phyloP scores from a whole-genome alignment of 2,797 vertebrate species.

The Melanotaenia trifasciata region DNA sequence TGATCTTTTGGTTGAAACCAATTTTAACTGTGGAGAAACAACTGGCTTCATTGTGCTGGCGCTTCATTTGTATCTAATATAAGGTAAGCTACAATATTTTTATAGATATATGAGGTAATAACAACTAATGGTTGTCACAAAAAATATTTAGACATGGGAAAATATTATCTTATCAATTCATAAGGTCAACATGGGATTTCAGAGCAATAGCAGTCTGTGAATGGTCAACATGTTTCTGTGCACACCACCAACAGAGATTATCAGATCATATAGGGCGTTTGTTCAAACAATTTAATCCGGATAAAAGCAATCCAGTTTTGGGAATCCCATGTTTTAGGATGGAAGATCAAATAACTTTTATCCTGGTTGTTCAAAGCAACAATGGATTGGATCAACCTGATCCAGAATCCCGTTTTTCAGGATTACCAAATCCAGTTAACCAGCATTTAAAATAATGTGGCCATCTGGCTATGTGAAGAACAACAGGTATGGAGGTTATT shows the following conservation, averaged over 20 bases:
- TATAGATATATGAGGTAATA: slow-evolving; percentile 2
- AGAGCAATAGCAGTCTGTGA: not conserved
- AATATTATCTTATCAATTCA: not conserved
- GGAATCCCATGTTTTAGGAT: no score
- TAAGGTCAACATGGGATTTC: not conserved
- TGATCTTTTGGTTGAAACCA: slow-evolving; percentile 12
- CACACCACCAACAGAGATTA: not conserved
- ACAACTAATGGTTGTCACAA: not conserved
- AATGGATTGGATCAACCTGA: no score
- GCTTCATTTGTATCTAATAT: not conserved
- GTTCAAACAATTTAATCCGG: no score
- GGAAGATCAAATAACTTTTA: no score
- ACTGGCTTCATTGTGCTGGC: not conserved
- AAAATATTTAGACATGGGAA: not conserved
- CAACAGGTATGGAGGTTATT: no score
- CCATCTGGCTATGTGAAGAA: no score
- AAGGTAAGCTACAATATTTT: slow-evolving; percentile 49
- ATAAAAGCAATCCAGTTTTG: no score
- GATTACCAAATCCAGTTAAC: no score
- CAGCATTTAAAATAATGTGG: no score
- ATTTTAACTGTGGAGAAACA: not conserved
- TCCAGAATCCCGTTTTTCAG: no score
- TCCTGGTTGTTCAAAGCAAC: no score
- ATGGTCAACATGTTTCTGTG: not conserved
- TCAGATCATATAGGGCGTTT: not conserved